A percentile compares a stretch with the other conserved stretches of the same genome.
phyloP scores from a whole-genome alignment of 2,888 invertebrate genomes.

The Scaptomyza parva region DNA sequence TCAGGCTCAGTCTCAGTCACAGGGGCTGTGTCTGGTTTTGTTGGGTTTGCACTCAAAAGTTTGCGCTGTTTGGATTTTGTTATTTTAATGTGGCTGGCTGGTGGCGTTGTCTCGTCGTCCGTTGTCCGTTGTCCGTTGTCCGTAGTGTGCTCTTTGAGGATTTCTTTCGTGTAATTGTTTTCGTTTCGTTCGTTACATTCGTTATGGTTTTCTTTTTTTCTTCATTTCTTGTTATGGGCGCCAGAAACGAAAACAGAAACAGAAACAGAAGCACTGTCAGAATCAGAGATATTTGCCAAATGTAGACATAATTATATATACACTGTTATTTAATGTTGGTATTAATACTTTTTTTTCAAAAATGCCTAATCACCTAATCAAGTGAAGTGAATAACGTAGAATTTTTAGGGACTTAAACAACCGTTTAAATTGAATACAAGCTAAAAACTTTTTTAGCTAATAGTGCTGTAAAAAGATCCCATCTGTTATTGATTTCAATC shows the following conservation, averaged over 20 bases:
- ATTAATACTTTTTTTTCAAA: neutral
- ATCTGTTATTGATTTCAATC: too few relatives aligned
- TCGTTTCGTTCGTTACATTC: constrained; percentile 59
- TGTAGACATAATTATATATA: constrained; percentile 40
- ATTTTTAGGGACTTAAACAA: too few relatives aligned
- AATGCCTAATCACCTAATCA: too few relatives aligned
- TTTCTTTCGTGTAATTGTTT: constrained; percentile 76
- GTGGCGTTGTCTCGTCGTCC: constrained; percentile 43
- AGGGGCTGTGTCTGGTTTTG: constrained; percentile 29
- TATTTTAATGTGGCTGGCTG: constrained; percentile 61
- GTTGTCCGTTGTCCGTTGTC: constrained; percentile 17
- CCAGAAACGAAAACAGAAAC: constrained; percentile 46
- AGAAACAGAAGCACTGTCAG: constrained; percentile 20
- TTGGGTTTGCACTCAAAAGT: constrained; percentile 73
- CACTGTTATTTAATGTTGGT: constrained; percentile 38
- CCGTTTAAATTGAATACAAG: too few relatives aligned
- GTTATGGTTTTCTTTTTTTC: constrained; percentile 26
- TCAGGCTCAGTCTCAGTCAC: constrained; percentile 13
- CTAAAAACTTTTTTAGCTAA: too few relatives aligned
- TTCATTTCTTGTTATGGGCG: constrained; percentile 60
- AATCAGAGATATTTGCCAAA: constrained; percentile 41
- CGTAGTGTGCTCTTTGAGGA: constrained; percentile 64
- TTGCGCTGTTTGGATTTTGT: constrained; percentile 78
- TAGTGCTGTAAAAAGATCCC: too few relatives aligned
- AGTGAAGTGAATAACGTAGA: too few relatives aligned